A percentile compares a stretch with the other conserved stretches of the same genome.
These are phyloP conservation scores for Cardiocondyla obscurior DNA, from an alignment of 1,140 invertebrate species.

Conservation along the genomic window DNA sequence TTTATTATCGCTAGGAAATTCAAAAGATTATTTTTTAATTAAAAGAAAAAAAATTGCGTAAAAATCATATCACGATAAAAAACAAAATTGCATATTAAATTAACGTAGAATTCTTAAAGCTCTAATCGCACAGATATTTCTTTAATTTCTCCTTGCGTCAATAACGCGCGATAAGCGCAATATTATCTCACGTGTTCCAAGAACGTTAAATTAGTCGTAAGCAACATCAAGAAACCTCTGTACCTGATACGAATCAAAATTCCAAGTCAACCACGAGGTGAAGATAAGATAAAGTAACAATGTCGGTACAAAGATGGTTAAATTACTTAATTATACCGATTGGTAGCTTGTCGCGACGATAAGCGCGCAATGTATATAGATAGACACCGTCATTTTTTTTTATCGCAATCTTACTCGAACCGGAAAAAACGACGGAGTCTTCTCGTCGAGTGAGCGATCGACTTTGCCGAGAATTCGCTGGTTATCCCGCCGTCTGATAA, in stretches of 20 bases:
- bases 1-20: no score
- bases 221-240: not conserved
- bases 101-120: not conserved
- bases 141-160: not conserved
- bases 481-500: conserved; percentile 14
- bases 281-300: conserved; percentile 15
- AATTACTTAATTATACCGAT: not conserved
- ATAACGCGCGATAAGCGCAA: not conserved
- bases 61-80: not conserved
- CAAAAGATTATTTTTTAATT: no score
- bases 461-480: not conserved
- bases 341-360: not conserved
- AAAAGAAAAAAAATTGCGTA: conserved; percentile 31
- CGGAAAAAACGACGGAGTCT: not conserved
- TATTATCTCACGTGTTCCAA: conserved; percentile 12
- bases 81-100: not conserved
- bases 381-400: conserved; percentile 6
- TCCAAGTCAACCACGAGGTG: not conserved
- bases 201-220: conserved; percentile 18
- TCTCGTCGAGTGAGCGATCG: not conserved
- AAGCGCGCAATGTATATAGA: not conserved
- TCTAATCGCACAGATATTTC: not conserved
- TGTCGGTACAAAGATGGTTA: not conserved
- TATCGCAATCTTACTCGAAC: not conserved
- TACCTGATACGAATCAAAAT: conserved; percentile 5